These are phyloP conservation scores for Mormyrops boulengeri DNA, from an alignment of 2,797 vertebrate genomes.

Conservation along the genomic window DNA sequence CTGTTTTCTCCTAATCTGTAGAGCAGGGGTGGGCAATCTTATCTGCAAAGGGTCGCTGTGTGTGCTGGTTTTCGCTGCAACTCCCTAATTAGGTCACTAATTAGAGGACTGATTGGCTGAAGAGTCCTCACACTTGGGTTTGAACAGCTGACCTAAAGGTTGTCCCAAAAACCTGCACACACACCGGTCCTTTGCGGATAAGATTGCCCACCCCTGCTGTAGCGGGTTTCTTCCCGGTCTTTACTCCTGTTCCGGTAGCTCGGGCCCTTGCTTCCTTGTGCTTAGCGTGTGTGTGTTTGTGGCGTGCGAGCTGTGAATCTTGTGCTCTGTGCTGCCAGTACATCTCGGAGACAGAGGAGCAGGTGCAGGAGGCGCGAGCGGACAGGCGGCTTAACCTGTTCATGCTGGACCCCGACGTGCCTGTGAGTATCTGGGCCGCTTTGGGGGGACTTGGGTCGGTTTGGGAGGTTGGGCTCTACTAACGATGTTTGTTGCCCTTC, in stretches of 20 bases:
- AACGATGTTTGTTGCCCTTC: not conserved
- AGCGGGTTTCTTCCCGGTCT: not conserved
- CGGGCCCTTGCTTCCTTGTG: not conserved
- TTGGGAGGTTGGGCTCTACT: not conserved
- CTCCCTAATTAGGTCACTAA: no score
- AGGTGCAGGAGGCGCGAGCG: constrained; percentile 73
- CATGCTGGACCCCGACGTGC: constrained; percentile 87
- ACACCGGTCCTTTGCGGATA: no score
- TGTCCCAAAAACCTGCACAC: no score
- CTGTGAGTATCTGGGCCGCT: constrained; percentile 57
- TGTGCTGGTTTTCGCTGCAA: no score
- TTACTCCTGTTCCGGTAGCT: not conserved
- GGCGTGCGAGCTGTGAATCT: not conserved
- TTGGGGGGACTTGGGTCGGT: not conserved
- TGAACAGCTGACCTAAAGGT: no score
- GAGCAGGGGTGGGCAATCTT: no score
- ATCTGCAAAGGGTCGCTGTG: no score
- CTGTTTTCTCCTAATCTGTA: not conserved
- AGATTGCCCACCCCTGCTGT: no score
- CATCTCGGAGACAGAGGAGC: constrained; percentile 88
- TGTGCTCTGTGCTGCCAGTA: constrained; percentile 62
- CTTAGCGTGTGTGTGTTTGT: not conserved
- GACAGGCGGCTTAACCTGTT: constrained; percentile 86
- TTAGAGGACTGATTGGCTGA: no score
- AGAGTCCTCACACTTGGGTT: no score